Conservation (phyloP, 2,888 invertebrate species). For the Ganaspis brasiliensis region DNA sequence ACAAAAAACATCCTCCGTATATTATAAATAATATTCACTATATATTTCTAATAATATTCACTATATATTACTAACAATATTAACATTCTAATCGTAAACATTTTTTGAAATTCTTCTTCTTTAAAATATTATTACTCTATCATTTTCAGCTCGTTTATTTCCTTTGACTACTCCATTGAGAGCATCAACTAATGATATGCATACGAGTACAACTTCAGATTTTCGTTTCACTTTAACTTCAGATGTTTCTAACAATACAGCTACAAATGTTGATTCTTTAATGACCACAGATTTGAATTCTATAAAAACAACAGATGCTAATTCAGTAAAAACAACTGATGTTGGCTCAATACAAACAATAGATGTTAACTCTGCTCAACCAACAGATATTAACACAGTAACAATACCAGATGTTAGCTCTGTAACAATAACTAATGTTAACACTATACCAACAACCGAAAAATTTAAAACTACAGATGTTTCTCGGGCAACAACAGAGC, state of each 20-base stretch:
- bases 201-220: conserved; percentile 46
- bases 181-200: conserved; percentile 32
- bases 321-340: not conserved
- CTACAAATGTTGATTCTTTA: conserved; percentile 59
- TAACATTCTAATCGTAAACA: too few species aligned
- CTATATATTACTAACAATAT: too few species aligned
- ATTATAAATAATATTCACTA: too few species aligned
- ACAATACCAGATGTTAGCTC: too few species aligned
- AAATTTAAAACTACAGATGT: not conserved
- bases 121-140: too few species aligned
- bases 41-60: too few species aligned
- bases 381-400: too few species aligned
- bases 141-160: conserved; percentile 4
- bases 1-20: too few species aligned
- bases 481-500: conserved; percentile 71
- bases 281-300: conserved; percentile 63
- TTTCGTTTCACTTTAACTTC: conserved; percentile 47
- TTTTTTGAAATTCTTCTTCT: not conserved
- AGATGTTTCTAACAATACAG: conserved; percentile 46
- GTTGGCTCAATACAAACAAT: not conserved
- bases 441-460: too few species aligned
- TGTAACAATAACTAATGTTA: too few species aligned
- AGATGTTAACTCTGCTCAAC: not conserved
- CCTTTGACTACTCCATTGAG: conserved; percentile 30
- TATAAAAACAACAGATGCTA: not conserved